These are phyloP conservation scores for Drosophila nannoptera DNA, from an alignment of 1,140 invertebrate species.

Conservation along the genomic window DNA sequence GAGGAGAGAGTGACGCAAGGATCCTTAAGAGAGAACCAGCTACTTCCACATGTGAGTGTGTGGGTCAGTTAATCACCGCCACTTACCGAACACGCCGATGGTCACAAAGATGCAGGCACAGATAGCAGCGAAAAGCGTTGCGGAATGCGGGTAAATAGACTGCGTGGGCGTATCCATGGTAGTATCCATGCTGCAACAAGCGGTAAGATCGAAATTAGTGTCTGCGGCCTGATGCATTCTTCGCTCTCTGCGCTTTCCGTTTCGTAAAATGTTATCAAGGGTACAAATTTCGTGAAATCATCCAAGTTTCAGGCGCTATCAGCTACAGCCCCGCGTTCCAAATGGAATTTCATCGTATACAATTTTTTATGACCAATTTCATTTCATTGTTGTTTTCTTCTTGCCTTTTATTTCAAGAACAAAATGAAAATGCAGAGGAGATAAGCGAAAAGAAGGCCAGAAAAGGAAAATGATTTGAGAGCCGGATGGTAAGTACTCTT, in stretches of 20 bases:
- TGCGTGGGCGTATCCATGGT: constrained; percentile 53
- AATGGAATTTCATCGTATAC: neutral
- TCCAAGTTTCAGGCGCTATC: constrained; percentile 37
- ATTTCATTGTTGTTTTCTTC: neutral
- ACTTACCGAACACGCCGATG: constrained; percentile 87
- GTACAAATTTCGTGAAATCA: constrained; percentile 7
- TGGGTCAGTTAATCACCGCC: neutral
- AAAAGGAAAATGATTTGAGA: no score
- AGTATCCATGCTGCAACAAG: constrained; percentile 39
- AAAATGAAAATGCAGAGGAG: neutral
- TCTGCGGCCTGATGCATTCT: neutral
- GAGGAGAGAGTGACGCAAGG: neutral
- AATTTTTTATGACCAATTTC: constrained; percentile 1
- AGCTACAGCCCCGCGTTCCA: constrained; percentile 13
- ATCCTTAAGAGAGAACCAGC: neutral
- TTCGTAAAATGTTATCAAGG: constrained; percentile 20
- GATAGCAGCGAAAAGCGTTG: constrained; percentile 86
- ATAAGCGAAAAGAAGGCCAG: neutral
- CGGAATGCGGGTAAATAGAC: constrained; percentile 83
- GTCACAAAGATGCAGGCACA: constrained; percentile 89
- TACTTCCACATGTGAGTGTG: no score
- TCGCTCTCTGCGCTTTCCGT: neutral
- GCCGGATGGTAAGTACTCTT: no score
- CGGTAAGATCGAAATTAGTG: no score
- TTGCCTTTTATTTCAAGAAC: neutral